phyloP scores from a whole-genome alignment of 2,888 invertebrate genomes.

The Argyresthia goedartella region DNA sequence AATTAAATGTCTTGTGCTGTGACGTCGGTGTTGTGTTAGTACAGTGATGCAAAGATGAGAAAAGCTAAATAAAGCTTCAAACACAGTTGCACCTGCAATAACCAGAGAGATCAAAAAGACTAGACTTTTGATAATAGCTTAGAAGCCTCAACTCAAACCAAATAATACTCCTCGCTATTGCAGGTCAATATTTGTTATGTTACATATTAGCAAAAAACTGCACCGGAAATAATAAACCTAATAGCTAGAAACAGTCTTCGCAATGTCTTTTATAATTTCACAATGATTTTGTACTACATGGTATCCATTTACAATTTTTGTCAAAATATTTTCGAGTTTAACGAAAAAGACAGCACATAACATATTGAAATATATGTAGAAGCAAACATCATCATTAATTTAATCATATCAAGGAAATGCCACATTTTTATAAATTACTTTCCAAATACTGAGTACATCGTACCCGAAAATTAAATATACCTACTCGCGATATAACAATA shows the following conservation, averaged over 20 bases:
- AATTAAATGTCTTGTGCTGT: neutral
- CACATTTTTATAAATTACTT: conserved; percentile 6
- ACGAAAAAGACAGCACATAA: conserved; percentile 8
- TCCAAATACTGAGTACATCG: conserved; percentile 20
- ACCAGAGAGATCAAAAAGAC: conserved; percentile 35
- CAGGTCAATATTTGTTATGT: conserved; percentile 16
- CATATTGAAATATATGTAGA: conserved; percentile 4
- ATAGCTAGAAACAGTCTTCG: conserved; percentile 43
- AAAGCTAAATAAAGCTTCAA: neutral
- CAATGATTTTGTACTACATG: conserved; percentile 12
- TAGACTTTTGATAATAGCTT: conserved; percentile 24
- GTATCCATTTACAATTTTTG: conserved; percentile 2
- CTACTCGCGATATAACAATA: conserved; percentile 36
- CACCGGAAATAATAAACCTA: conserved; percentile 17
- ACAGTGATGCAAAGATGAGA: conserved; percentile 9
- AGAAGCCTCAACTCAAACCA: conserved; percentile 31
- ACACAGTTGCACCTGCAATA: conserved; percentile 21
- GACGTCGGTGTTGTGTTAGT: conserved; percentile 27
- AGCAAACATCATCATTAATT: conserved; percentile 20
- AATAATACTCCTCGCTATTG: neutral
- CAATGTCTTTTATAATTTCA: conserved; percentile 40
- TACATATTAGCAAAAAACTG: conserved; percentile 15
- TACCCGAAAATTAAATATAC: conserved; percentile 46
- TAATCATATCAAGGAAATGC: conserved; percentile 15
- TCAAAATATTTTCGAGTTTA: neutral